Conservation (phyloP, 2,797 vertebrate genomes). For the Hybognathus amarus region DNA sequence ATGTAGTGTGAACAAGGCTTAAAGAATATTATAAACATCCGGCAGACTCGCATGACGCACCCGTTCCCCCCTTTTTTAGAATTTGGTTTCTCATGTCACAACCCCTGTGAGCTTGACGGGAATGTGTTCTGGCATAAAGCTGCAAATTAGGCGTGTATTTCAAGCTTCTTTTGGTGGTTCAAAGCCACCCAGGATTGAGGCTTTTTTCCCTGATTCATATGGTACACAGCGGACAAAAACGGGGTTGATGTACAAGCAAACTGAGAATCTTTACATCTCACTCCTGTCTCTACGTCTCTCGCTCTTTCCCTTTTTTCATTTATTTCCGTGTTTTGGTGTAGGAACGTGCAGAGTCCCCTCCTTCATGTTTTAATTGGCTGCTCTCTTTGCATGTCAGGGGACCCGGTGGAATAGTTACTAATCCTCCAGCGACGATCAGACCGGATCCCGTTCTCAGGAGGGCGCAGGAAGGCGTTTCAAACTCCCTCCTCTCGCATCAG, state of each 20-base stretch:
- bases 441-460: conserved; percentile 55
- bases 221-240: conserved; percentile 54
- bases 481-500: conserved; percentile 54
- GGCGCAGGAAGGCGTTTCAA: conserved; percentile 32
- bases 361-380: conserved; percentile 73
- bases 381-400: conserved; percentile 62
- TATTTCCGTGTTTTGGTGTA: conserved; percentile 47
- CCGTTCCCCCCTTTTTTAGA: conserved; percentile 30
- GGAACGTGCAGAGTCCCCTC: conserved; percentile 51
- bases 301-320: conserved; percentile 11
- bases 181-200: conserved; percentile 57
- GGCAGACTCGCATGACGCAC: conserved; percentile 14
- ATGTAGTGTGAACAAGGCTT: no score
- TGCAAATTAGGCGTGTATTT: conserved; percentile 66
- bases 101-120: conserved; percentile 59
- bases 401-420: conserved; percentile 64
- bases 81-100: conserved; percentile 58
- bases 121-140: conserved; percentile 63
- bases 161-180: conserved; percentile 57
- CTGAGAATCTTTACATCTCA: conserved; percentile 62
- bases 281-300: conserved; percentile 28
- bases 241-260: conserved; percentile 65
- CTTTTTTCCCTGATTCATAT: conserved; percentile 50
- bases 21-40: conserved; percentile 50
- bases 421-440: conserved; percentile 68